These are phyloP conservation scores for Drosophila rhopaloa DNA, from an alignment of 1,140 invertebrate genomes.

Conservation along the genomic window DNA sequence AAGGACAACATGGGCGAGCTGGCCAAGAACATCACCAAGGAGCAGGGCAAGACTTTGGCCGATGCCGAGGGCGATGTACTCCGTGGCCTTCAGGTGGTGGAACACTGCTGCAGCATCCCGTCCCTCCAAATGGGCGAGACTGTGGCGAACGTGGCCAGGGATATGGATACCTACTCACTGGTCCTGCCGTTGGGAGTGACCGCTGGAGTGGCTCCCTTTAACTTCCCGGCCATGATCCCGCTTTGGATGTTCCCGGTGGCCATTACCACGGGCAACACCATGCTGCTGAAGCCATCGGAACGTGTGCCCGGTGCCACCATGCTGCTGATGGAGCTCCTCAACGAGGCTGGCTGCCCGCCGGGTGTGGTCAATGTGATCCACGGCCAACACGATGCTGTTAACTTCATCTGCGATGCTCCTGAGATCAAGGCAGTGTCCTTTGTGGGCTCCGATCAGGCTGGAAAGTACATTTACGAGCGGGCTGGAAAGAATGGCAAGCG, in stretches of 20 bases:
- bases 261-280: conserved; percentile 94
- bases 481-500: conserved; percentile 95
- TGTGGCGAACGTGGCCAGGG: conserved; percentile 94
- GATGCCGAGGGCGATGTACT: conserved; percentile 99
- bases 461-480: conserved; percentile 97
- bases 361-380: conserved; percentile 95
- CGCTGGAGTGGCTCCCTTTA: conserved; percentile 95
- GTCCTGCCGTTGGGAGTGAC: conserved; percentile 88
- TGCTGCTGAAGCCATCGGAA: conserved; percentile 96
- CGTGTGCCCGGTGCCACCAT: conserved; percentile 98
- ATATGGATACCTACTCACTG: conserved; percentile 96
- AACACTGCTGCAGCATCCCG: conserved; percentile 97
- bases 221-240: conserved; percentile 99
- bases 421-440: conserved; percentile 99
- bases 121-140: conserved; percentile 96
- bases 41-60: conserved; percentile 98
- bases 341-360: conserved; percentile 89
- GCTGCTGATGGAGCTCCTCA: conserved; percentile 91
- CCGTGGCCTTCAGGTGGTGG: conserved; percentile 98
- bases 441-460: conserved; percentile 98
- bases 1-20: conserved; percentile 92
- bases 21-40: conserved; percentile 95
- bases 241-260: conserved; percentile 99
- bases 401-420: conserved; percentile 98
- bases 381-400: conserved; percentile 96